Conservation (phyloP, 2,113 vertebrate genomes). For the Corapipo altera region DNA sequence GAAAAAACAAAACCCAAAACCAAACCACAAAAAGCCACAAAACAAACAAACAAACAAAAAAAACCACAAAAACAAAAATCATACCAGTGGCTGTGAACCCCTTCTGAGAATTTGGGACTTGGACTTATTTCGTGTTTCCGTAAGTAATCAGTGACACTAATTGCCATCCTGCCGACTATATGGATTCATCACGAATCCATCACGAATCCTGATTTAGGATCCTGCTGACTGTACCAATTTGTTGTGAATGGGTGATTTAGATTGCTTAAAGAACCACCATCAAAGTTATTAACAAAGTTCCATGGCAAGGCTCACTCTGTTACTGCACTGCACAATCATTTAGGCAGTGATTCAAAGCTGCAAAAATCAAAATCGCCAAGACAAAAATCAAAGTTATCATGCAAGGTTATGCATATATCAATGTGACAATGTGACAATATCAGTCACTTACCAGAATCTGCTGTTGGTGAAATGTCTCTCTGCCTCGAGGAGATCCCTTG, state of each 20-base stretch:
- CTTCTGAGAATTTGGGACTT: neutral
- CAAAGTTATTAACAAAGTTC: neutral
- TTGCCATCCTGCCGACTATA: neutral
- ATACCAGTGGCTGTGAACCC: neutral
- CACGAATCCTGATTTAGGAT: neutral
- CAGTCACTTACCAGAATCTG: neutral
- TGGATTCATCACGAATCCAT: neutral
- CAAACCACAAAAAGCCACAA: too few relatives aligned
- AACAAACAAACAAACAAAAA: too few relatives aligned
- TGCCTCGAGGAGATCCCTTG: neutral
- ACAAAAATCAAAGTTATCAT: neutral
- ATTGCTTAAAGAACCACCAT: neutral
- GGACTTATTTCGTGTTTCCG: neutral
- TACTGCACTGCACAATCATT: neutral
- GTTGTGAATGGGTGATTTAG: neutral
- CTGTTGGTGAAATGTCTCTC: neutral
- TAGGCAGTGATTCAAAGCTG: neutral
- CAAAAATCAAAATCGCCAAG: neutral
- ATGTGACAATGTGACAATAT: too few relatives aligned
- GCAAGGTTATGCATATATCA: fast-evolving
- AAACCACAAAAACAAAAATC: too few relatives aligned
- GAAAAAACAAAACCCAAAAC: too few relatives aligned
- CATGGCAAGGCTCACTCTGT: neutral
- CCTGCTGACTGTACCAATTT: neutral
- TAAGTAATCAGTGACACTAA: neutral